phyloP scores from a whole-genome alignment of 2,888 invertebrate genomes.

The Stenodema calcarata region DNA sequence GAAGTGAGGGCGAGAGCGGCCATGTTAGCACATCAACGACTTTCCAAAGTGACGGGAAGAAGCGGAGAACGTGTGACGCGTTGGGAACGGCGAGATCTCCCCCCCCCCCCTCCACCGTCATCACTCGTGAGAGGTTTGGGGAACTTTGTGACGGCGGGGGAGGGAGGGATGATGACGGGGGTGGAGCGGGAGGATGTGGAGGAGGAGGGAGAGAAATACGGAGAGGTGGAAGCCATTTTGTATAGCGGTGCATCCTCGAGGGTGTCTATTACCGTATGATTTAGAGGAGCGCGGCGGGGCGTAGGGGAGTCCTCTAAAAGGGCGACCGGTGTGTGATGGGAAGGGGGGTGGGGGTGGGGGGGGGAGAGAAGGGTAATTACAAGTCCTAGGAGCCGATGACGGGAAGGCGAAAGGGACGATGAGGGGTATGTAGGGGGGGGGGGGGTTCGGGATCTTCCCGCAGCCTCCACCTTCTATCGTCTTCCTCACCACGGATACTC shows the following conservation, averaged over 20 bases:
- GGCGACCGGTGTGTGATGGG: too few relatives aligned
- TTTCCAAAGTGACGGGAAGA: slow-evolving; percentile 1
- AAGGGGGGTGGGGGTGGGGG: too few relatives aligned
- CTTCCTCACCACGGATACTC: neutral
- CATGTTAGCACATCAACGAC: slow-evolving; percentile 7
- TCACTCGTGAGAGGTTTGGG: neutral
- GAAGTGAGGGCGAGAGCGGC: neutral
- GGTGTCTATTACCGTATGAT: slow-evolving; percentile 42
- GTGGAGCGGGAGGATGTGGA: slow-evolving; percentile 1
- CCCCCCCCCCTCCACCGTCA: neutral
- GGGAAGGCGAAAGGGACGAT: neutral
- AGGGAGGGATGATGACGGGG: neutral
- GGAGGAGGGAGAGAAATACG: slow-evolving; percentile 12
- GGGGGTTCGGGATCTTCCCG: neutral
- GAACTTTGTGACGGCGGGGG: neutral
- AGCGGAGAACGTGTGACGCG: neutral
- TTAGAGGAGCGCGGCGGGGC: slow-evolving; percentile 22
- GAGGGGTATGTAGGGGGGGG: neutral
- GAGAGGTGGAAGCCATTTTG: slow-evolving; percentile 36
- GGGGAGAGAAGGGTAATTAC: slow-evolving; percentile 1
- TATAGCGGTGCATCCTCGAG: slow-evolving; percentile 37
- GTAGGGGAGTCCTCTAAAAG: neutral
- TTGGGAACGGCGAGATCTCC: neutral
- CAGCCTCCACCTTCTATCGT: neutral
- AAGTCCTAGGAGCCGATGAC: slow-evolving; percentile 20